Base-by-base conservation (phyloP, 2,113 vertebrate genomes). In the Passer domesticus region DNA sequence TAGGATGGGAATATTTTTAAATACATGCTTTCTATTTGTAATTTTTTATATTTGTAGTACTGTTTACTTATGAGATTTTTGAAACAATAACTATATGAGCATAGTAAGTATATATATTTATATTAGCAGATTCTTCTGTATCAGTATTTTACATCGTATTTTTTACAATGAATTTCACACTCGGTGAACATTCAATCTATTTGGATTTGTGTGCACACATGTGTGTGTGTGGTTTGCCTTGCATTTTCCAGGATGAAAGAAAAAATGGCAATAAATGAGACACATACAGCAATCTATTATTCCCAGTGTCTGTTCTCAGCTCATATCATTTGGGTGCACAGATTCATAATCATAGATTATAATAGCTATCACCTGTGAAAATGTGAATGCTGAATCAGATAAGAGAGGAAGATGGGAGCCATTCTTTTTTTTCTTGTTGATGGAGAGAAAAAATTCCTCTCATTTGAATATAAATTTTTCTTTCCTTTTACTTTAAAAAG, bases 271-370 rank as follows among this genome's bases (percentile, higher is more conserved):
- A 91, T 96, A 97, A 97, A 97, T 96, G 97, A 98, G 93, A 97
- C 96, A 95, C 33, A 30, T 78, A 96, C 74, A 94, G 74, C 76
- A 90, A 95, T 97, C 95, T 97, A 90, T 91, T 92, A 87, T 95
- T 95, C 90, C 79, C 90, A 87, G 86, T 90, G 90, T 97, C 96
- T 97, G 83, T 97, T 92, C 96, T 96, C 92, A 95, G 87, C 89
- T 94, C 89, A 89, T 92, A 96, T 96, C 82, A 90, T 96, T 96
- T 96, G 84, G 72, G 84, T 95, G 95, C 93, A 94, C 70, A 95
- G 92, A 97, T 96, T 97, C 90, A 88, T 97, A 98, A 97, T 97
- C 95, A 97, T 69, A 96, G 94, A 98, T 97, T 97, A 97, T 95
- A 98, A 97, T 93, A 95, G 82, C 94, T 92, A 96, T 97, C 95